These are phyloP conservation scores for Pantala flavescens DNA, from an alignment of 1,140 invertebrate species.

Conservation along the genomic window DNA sequence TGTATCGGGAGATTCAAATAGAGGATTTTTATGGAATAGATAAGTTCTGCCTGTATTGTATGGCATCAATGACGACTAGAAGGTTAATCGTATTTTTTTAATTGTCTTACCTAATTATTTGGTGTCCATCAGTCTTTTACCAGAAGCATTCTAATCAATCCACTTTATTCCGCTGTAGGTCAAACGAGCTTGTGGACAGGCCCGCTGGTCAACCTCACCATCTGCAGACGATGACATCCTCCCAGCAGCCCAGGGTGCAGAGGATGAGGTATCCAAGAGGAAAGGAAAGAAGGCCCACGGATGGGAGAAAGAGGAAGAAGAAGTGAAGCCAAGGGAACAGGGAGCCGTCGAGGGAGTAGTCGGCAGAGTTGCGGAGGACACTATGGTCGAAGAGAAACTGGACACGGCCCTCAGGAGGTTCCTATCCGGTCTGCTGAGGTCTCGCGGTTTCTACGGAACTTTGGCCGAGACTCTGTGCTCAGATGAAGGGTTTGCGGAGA, in stretches of 20 bases:
- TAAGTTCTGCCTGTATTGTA: too few relatives aligned
- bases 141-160: not conserved
- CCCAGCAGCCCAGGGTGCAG: not conserved
- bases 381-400: not conserved
- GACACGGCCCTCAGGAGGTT: conserved; percentile 47
- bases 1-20: too few relatives aligned
- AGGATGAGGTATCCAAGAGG: not conserved
- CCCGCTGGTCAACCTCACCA: conserved; percentile 28
- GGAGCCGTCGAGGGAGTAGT: not conserved
- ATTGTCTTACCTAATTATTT: too few relatives aligned
- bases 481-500: conserved; percentile 45
- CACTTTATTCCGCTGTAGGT: conserved; percentile 35
- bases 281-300: not conserved
- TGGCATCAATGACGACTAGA: too few relatives aligned
- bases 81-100: too few relatives aligned
- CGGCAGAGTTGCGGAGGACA: not conserved
- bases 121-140: too few relatives aligned
- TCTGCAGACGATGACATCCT: not conserved
- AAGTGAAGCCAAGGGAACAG: not conserved
- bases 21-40: too few relatives aligned
- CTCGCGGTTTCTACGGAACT: conserved; percentile 56
- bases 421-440: conserved; percentile 49
- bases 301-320: not conserved
- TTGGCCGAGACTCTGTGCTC: conserved; percentile 57
- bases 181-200: conserved; percentile 40